These are phyloP conservation scores for Drosophila aldrichi DNA, from an alignment of 2,888 invertebrate species.

Conservation along the genomic window DNA sequence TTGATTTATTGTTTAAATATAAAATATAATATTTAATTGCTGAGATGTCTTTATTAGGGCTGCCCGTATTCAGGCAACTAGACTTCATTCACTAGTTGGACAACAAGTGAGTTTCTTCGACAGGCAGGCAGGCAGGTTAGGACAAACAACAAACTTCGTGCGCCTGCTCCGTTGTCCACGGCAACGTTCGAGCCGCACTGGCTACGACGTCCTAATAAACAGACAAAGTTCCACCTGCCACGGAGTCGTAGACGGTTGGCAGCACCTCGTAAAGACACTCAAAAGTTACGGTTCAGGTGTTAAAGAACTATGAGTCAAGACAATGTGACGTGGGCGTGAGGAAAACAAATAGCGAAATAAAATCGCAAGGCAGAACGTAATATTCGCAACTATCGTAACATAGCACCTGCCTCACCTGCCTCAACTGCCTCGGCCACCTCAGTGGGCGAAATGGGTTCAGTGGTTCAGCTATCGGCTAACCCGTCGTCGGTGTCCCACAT, in stretches of 20 bases:
- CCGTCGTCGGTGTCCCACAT: slow-evolving; percentile 36
- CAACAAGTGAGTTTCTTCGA: slow-evolving; percentile 44
- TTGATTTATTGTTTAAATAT: not conserved
- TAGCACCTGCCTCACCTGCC: slow-evolving; percentile 54
- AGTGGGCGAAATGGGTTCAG: slow-evolving; percentile 33
- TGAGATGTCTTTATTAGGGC: not conserved
- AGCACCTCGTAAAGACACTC: slow-evolving; percentile 48
- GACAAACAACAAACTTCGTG: slow-evolving; percentile 62
- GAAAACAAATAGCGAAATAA: slow-evolving; percentile 2
- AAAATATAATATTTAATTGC: not conserved
- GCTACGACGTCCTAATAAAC: slow-evolving; percentile 44
- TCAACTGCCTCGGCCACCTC: slow-evolving; percentile 15
- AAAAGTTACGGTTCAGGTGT: slow-evolving; percentile 29
- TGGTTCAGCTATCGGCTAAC: slow-evolving; percentile 13
- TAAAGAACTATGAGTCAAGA: slow-evolving; percentile 24
- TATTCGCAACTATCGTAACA: slow-evolving; percentile 37
- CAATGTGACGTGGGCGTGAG: slow-evolving; percentile 4
- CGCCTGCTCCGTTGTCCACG: slow-evolving; percentile 70
- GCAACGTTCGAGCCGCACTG: slow-evolving; percentile 46
- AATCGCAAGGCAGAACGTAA: slow-evolving; percentile 5
- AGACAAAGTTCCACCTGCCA: slow-evolving; percentile 22
- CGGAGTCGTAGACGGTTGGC: slow-evolving; percentile 31
- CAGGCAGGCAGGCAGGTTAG: slow-evolving; percentile 1
- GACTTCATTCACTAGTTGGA: not conserved
- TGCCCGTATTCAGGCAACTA: not conserved